Evolutionary conservation across 2,113 vertebrate genomes (phyloP), one percentile per base, ranked within the genome.

Genomic region (Oncorhynchus tshawytscha): DNA sequence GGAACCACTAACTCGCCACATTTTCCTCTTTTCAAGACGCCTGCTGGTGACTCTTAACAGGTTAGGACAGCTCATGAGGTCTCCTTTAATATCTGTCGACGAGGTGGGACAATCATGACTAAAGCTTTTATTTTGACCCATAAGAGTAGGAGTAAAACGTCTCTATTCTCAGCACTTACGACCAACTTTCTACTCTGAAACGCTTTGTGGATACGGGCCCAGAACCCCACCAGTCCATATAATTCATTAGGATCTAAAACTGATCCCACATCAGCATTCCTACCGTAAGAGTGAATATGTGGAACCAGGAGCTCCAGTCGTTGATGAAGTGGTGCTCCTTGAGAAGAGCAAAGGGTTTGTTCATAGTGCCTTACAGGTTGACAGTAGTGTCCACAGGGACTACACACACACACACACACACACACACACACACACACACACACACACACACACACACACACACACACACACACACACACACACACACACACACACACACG

Each of bases 301-400:
- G 5, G 31, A 34, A 34, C 31, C 77, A 75, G 70, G 24, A 82
- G 70, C 70, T 49, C 68, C 39, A 29, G 71, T 72, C 65, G 70
- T 78, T 90, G 81, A 91, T 88, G 77, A 89, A 89, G 85, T 89
- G 85, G 69, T 76, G 78, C 69, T 72, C 59, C 71, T 75, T 78
- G 72, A 81, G 65, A 74, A 77, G 82, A 87, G 88, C 88, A 90
- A 92, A 87, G 80, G 77, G 77, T 85, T 78, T 84, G 82, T 82
- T 81, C 84, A 85, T 88, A 88, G 83, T 80, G 81, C 87, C 69
- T 78, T 78, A 87, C 83, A 72, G 24, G 57, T 48, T 85, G 85
- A 90, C 87, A 86, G 76, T 75, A 29, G 34, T 70, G 65, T 84
- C 87, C 82, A 74, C 0, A 0, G 87, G 83, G 83, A 81, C 59